Evolutionary conservation across 2,888 invertebrate species (phyloP).

Genomic region (Tetanocera ferruginea): DNA sequence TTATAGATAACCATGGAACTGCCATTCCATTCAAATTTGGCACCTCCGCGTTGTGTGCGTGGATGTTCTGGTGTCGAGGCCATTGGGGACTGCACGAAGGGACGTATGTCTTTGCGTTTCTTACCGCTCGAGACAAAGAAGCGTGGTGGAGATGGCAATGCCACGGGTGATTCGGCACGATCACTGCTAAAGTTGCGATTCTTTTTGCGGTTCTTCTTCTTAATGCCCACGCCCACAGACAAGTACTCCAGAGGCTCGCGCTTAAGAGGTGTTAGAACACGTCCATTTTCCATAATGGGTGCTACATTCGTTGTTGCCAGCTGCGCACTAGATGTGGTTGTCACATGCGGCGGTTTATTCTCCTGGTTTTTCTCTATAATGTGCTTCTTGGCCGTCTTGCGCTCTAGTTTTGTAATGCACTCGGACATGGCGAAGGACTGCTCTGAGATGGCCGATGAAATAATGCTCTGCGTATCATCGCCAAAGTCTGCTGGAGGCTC

Average conservation of each 20-base stretch:
- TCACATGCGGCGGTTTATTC: slow-evolving; percentile 61
- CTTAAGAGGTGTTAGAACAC: slow-evolving; percentile 76
- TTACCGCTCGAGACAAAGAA: slow-evolving; percentile 74
- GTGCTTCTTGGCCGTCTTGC: slow-evolving; percentile 70
- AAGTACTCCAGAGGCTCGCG: slow-evolving; percentile 83
- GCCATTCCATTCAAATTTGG: slow-evolving; percentile 76
- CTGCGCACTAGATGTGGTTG: slow-evolving; percentile 50
- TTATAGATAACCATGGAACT: slow-evolving; percentile 80
- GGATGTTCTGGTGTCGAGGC: slow-evolving; percentile 43
- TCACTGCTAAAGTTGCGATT: slow-evolving; percentile 73
- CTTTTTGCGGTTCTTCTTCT: slow-evolving; percentile 79
- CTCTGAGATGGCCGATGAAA: slow-evolving; percentile 83
- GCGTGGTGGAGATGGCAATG: slow-evolving; percentile 77
- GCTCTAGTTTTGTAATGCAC: slow-evolving; percentile 74
- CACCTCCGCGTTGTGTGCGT: slow-evolving; percentile 37
- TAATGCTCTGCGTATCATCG: slow-evolving; percentile 79
- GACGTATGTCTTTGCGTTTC: slow-evolving; percentile 73
- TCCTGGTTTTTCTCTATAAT: slow-evolving; percentile 67
- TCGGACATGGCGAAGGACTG: slow-evolving; percentile 80
- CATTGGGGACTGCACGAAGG: slow-evolving; percentile 69
- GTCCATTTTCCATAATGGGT: slow-evolving; percentile 61
- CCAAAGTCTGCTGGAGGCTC: slow-evolving; percentile 74
- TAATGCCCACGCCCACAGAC: slow-evolving; percentile 76
- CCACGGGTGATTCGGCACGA: slow-evolving; percentile 78
- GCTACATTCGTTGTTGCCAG: slow-evolving; percentile 48